These are phyloP conservation scores for Cephus nigrinus DNA, from an alignment of 2,888 invertebrate genomes.

Conservation along the genomic window DNA sequence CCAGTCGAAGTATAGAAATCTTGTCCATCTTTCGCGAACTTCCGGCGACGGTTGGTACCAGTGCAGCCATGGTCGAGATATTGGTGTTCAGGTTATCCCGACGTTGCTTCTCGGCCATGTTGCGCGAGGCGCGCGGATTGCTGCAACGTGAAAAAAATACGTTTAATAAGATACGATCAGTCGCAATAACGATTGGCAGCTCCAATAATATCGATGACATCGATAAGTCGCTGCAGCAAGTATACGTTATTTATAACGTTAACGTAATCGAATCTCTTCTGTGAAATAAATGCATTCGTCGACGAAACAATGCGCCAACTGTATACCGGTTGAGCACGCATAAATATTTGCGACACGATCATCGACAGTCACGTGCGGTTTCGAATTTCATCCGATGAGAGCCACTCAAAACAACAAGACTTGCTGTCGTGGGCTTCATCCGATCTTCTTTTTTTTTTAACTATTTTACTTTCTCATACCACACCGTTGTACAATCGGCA, in stretches of 20 bases:
- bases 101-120: constrained; percentile 90
- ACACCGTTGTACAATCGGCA: background rate
- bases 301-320: background rate
- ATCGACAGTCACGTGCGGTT: background rate
- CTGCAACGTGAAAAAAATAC: constrained; percentile 65
- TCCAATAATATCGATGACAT: background rate
- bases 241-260: background rate
- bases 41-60: constrained; percentile 86
- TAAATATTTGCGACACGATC: background rate
- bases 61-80: constrained; percentile 83
- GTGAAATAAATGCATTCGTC: background rate
- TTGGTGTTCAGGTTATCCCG: constrained; percentile 89
- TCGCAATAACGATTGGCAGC: background rate
- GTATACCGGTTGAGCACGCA: background rate
- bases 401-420: background rate
- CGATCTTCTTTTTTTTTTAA: background rate
- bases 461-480: background rate
- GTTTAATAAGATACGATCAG: background rate
- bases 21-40: constrained; percentile 90
- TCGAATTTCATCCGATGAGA: background rate
- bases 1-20: constrained; percentile 87
- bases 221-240: background rate
- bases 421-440: background rate
- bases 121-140: constrained; percentile 83
- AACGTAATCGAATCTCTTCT: background rate